Percentiles rank a stretch among this genome's conserved stretches.
Conservation (phyloP, 2,797 vertebrate genomes). For the Lates japonicus region DNA sequence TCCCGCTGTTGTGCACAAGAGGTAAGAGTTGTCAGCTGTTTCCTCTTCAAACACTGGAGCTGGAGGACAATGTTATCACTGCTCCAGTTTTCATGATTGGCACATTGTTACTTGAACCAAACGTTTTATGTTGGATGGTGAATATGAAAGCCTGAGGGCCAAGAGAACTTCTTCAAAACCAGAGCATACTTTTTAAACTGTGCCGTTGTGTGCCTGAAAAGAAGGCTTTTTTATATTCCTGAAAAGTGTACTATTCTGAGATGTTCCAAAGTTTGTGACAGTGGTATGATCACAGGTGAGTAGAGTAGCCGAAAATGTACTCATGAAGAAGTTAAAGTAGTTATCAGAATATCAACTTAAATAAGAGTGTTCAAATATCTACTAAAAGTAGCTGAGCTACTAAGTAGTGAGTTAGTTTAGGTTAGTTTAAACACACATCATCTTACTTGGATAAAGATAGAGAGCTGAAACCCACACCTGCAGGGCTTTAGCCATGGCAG, state of each 20-base stretch:
- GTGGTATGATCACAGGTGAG: background rate
- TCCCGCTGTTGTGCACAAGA: constrained; percentile 4
- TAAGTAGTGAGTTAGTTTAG: no score
- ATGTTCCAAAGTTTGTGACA: constrained; percentile 4
- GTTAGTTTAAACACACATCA: no score
- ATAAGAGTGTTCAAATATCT: no score
- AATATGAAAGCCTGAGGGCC: constrained; percentile 20
- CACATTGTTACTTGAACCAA: constrained; percentile 29
- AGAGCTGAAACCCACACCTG: no score
- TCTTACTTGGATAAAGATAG: no score
- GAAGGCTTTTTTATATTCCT: background rate
- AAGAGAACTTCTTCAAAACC: background rate
- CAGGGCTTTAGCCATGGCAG: no score
- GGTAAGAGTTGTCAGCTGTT: constrained; percentile 28
- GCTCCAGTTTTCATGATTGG: constrained; percentile 33
- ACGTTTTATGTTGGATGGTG: constrained; percentile 23
- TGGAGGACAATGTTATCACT: constrained; percentile 32
- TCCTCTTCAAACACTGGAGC: constrained; percentile 34
- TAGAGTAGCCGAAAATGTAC: no score
- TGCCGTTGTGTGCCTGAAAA: background rate
- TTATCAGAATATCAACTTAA: background rate
- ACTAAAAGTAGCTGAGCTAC: no score
- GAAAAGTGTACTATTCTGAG: constrained; percentile 13
- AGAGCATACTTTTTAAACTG: background rate
- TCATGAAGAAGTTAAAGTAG: background rate